Conservation (phyloP, 2,888 invertebrate genomes). For the Invenusta paracnida region DNA sequence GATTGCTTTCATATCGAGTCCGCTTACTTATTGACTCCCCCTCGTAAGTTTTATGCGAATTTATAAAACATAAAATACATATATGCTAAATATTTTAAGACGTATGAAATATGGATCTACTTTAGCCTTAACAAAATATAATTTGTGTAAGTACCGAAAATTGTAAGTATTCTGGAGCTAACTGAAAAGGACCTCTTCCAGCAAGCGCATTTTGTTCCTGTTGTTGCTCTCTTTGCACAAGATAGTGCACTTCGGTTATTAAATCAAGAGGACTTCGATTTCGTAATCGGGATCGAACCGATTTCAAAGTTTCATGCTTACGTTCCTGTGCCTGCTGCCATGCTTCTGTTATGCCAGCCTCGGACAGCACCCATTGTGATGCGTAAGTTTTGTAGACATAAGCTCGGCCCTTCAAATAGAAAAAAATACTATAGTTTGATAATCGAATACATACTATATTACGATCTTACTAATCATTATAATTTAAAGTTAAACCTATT, state of each 20-base stretch:
- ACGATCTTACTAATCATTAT: too few species aligned
- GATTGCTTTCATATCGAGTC: too few species aligned
- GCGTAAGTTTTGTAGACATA: background rate
- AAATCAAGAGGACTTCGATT: slow-evolving; percentile 15
- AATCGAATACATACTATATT: too few species aligned
- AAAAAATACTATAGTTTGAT: too few species aligned
- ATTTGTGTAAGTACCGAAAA: background rate
- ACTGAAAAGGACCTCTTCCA: background rate
- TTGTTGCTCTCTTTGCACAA: background rate
- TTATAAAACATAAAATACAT: too few species aligned
- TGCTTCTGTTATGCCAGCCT: slow-evolving; percentile 19
- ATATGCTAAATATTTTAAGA: too few species aligned
- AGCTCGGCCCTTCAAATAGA: background rate
- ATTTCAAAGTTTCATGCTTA: slow-evolving; percentile 1
- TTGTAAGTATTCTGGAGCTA: slow-evolving; percentile 4
- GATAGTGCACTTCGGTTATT: background rate
- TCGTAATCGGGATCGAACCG: background rate
- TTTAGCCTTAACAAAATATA: too few species aligned
- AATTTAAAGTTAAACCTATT: too few species aligned
- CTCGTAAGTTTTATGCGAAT: too few species aligned
- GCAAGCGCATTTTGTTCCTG: background rate
- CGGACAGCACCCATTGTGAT: slow-evolving; percentile 14
- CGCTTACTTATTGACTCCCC: too few species aligned
- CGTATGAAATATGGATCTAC: too few species aligned
- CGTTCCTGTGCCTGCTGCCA: slow-evolving; percentile 31